Base-by-base conservation (phyloP, 2,113 vertebrate genomes). In the Chunga burmeisteri region DNA sequence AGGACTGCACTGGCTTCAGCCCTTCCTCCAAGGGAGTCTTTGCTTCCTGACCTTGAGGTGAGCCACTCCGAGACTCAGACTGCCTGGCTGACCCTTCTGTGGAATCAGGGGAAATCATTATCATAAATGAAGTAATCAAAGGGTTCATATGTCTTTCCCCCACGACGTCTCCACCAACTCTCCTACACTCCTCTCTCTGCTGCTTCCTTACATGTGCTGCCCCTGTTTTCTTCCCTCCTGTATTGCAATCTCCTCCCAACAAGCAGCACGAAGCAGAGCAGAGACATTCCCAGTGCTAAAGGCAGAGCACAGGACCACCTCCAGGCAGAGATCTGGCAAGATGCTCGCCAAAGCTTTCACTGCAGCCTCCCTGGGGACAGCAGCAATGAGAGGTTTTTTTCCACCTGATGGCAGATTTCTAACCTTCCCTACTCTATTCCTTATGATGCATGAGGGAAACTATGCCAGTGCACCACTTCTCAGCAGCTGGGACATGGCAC, bases 41-140 rank as follows among this genome's bases (percentile, higher is more conserved):
- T 55, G 44, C 26, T 59, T 67, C n/a, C 11, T 71, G 86, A 92
- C 82, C 80, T 92, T 90, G 82, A 84, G 47, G 59, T 16, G 27
- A 88, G 19, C 18, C 42, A 30, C 12, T 2, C 59, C 0, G 0
- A 46, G 72, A 59, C 23, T 27, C 82, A 10, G 0, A 29, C 25
- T 53, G 62, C 68, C 61, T 47, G 12, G 13, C 34, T 55, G 29
- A 53, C 42, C 47, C 56, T 90, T n/a, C 59, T 53, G 36, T 5
- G 3, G 32, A 25, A 66, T 21, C 36, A 83, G 55, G 53, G n/a
- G 26, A 20, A 55, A 80, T 49, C 4, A 5, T 58, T 38, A 53
- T 14, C 32, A 53, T 20, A 42, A 38, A 38, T 16, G 1, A 77
- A 77, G 56, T 63, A 58, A 59, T 44, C 23, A 38, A 0, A 68